phyloP scores from a whole-genome alignment of 2,888 invertebrate species.

The Drosophila leonis region DNA sequence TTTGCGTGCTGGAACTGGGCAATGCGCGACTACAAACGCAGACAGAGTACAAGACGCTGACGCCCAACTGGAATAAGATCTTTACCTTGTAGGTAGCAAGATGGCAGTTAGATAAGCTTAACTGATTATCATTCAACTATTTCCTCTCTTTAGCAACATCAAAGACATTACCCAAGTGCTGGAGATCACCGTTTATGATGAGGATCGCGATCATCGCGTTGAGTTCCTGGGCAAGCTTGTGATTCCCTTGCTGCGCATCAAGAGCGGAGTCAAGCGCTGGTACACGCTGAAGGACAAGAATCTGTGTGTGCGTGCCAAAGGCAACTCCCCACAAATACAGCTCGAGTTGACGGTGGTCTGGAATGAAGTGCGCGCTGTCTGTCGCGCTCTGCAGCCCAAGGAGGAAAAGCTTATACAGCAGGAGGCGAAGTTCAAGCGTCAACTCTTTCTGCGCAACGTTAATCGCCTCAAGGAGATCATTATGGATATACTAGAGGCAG shows the following conservation, averaged over 20 bases:
- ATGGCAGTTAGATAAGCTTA: slow-evolving; percentile 81
- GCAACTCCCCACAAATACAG: slow-evolving; percentile 91
- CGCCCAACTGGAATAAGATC: slow-evolving; percentile 99
- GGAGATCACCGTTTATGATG: slow-evolving; percentile 98
- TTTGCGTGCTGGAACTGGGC: slow-evolving; percentile 97
- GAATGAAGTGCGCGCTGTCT: slow-evolving; percentile 96
- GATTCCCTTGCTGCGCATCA: slow-evolving; percentile 93
- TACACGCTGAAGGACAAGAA: slow-evolving; percentile 98
- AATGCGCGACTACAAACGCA: slow-evolving; percentile 98
- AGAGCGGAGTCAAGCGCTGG: slow-evolving; percentile 97
- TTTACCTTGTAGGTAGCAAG: slow-evolving; percentile 95
- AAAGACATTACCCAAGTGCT: slow-evolving; percentile 97
- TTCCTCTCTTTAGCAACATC: slow-evolving; percentile 88
- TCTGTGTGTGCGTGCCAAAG: slow-evolving; percentile 95
- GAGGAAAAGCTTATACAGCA: slow-evolving; percentile 98
- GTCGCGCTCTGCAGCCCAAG: slow-evolving; percentile 96
- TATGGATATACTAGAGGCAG: slow-evolving; percentile 94
- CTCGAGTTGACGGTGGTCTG: slow-evolving; percentile 96
- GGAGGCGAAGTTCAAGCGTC: slow-evolving; percentile 97
- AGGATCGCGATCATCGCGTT: slow-evolving; percentile 98
- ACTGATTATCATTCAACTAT: neutral
- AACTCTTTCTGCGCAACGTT: slow-evolving; percentile 96
- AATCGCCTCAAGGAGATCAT: slow-evolving; percentile 95
- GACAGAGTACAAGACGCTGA: slow-evolving; percentile 98
- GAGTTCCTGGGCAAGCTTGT: slow-evolving; percentile 98